These are phyloP conservation scores for Odobenus rosmarus DNA, from an alignment of 2,113 vertebrate genomes.

Conservation along the genomic window DNA sequence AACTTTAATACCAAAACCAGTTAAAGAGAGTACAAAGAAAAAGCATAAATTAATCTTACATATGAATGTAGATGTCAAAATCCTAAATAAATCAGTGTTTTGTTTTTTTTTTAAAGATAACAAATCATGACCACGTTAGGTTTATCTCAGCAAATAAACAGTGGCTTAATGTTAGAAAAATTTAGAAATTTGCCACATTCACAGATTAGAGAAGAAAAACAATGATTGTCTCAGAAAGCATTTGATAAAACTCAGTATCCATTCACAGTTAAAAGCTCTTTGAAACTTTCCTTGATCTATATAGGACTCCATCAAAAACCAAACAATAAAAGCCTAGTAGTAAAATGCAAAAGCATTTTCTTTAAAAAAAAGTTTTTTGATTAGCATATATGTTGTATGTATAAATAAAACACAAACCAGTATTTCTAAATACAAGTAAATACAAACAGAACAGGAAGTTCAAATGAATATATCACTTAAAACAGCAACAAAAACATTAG, in stretches of 20 bases:
- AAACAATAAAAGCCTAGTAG: not conserved
- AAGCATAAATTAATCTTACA: not conserved
- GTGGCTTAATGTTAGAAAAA: slow-evolving; percentile 31
- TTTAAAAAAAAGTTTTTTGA: not conserved
- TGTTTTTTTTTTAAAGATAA: not conserved
- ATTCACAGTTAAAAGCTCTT: not conserved
- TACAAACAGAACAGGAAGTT: not conserved
- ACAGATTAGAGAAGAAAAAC: not conserved
- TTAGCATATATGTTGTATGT: not conserved
- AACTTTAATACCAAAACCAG: not conserved
- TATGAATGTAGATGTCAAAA: slow-evolving; percentile 7
- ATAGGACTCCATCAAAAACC: not conserved
- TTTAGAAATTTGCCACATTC: not conserved
- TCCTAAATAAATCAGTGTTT: not conserved
- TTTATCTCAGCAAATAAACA: slow-evolving; percentile 4
- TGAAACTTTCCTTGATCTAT: slow-evolving; percentile 24
- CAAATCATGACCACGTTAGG: not conserved
- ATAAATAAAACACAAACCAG: not conserved
- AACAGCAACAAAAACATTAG: slow-evolving; percentile 17
- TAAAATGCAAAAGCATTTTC: not conserved
- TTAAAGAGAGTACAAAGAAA: not conserved
- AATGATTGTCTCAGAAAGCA: not conserved
- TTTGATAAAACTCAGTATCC: not conserved
- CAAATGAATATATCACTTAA: not conserved
- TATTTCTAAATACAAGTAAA: slow-evolving; percentile 38